Evolutionary conservation across 2,113 vertebrate species (phyloP), one percentile per base, ranked within the genome.

Genomic region (Pachyramphus minor): DNA sequence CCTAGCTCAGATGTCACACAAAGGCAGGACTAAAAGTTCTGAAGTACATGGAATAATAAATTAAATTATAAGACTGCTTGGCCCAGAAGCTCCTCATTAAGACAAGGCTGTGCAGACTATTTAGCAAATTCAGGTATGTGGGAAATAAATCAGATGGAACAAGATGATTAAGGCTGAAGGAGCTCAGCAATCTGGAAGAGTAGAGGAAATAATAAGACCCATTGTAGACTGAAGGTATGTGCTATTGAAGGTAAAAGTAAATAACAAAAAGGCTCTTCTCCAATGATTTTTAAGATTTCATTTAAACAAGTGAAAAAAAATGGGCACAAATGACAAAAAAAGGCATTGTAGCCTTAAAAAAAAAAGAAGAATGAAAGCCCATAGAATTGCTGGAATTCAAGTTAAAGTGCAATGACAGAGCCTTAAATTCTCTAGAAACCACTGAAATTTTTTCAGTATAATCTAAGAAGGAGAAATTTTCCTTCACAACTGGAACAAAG

Each of bases 141-240:
- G 42, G 76, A 86, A 89, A 89, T 77, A 77, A 94, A 72, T 87
- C 75, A 80, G 86, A 59, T 35, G 41, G 80, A 92, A 80, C 30
- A 71, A 66, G 76, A 18, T 45, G 41, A 64, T 77, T 49, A 53
- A 89, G 49, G 31, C 23, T 44, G 63, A 90, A 77, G 73, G 31
- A 92, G 33, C 45, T 66, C 63, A 62, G 27, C 41, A 60, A 1
- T 79, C 16, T 20, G 17, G 37, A 86, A 92, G 15, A 58, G 9
- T 0, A 64, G 28, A 76, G 24, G 58, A 83, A 89, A 81, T 24
- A 30, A 44, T 44, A 68, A 80, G 63, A 41, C 30, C 37, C 53
- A 8, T 60, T 27, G 28, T 14, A 52, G 25, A 19, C 45, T 69
- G 45, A 83, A 90, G 49, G 10, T 47, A 45, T 30, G 16, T 33